Conservation (phyloP, 2,797 vertebrate genomes). For the Furcifer pardalis region DNA sequence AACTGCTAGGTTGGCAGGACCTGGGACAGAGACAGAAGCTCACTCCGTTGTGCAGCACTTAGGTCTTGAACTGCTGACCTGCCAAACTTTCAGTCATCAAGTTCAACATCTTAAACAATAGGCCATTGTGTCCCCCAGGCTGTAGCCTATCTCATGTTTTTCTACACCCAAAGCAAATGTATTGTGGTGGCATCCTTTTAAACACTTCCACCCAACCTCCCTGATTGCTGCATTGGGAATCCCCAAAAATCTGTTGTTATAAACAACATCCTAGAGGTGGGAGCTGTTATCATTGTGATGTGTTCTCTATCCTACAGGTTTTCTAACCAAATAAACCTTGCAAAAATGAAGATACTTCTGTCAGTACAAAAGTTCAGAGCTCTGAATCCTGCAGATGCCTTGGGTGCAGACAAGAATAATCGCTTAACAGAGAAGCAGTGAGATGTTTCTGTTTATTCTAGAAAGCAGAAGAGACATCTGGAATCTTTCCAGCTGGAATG, state of each 20-base stretch:
- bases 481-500: slow-evolving; percentile 8
- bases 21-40: no score
- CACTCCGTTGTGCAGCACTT: no score
- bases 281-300: not conserved
- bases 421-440: not conserved
- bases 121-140: no score
- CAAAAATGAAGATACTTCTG: slow-evolving; percentile 10
- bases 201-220: no score
- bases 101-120: no score
- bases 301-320: not conserved
- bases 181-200: not conserved
- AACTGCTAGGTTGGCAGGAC: no score
- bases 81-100: no score
- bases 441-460: slow-evolving; percentile 5
- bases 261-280: not conserved
- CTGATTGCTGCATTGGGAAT: no score
- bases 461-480: not conserved
- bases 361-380: slow-evolving; percentile 16
- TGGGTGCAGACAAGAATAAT: not conserved
- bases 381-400: not conserved
- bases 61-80: no score
- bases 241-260: not conserved
- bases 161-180: not conserved
- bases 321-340: not conserved
- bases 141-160: not conserved